These are phyloP conservation scores for Numida meleagris DNA, from an alignment of 2,113 vertebrate species.

Conservation along the genomic window DNA sequence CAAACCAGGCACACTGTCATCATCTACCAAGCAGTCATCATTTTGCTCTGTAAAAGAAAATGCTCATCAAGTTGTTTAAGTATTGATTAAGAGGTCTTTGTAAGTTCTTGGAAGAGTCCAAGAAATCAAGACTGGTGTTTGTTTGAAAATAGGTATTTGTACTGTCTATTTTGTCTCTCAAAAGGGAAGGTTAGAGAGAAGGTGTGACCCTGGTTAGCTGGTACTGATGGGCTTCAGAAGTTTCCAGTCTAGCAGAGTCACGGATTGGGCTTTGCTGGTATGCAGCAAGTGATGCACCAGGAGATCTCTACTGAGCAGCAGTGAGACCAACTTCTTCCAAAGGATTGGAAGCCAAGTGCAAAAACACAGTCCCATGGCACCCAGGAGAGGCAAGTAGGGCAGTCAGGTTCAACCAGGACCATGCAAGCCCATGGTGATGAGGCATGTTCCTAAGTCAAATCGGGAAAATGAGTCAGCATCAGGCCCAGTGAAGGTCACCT, in stretches of 20 bases:
- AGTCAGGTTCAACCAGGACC: background rate
- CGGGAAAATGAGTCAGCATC: background rate
- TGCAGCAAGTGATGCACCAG: background rate
- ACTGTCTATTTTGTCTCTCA: background rate
- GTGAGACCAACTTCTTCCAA: fast-evolving
- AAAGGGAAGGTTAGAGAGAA: background rate
- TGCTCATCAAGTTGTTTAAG: background rate
- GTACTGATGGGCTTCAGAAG: background rate
- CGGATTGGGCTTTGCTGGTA: background rate
- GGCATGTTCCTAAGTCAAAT: background rate
- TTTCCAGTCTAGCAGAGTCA: background rate
- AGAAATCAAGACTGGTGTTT: background rate
- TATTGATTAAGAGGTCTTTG: no score
- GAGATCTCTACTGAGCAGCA: background rate
- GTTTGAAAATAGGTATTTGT: background rate
- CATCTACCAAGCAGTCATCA: background rate
- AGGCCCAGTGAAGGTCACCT: background rate
- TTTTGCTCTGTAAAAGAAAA: background rate
- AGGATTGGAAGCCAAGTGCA: background rate
- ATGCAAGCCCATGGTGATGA: background rate
- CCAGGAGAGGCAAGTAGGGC: background rate
- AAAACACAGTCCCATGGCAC: background rate
- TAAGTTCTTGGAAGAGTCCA: background rate
- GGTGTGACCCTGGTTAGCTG: background rate
- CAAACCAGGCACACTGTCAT: background rate